Evolutionary conservation across 2,888 invertebrate genomes (phyloP).

Genomic region (Beris chalybata): DNA sequence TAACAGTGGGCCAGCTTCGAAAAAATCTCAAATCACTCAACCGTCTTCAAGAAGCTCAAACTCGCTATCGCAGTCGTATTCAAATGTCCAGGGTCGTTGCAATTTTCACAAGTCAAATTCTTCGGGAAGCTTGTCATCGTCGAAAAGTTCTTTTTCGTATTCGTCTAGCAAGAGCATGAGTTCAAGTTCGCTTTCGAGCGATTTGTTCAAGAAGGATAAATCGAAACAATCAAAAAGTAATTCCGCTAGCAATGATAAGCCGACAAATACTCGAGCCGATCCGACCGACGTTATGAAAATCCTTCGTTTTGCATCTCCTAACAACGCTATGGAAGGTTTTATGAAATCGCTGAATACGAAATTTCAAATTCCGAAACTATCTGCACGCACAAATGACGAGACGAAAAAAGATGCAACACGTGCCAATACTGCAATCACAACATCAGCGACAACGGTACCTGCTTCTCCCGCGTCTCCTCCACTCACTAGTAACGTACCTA

Average conservation of each 20-base stretch:
- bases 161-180: conserved; percentile 52
- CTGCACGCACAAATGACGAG: conserved; percentile 56
- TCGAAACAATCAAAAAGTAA: conserved; percentile 5
- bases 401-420: conserved; percentile 34
- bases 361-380: conserved; percentile 85
- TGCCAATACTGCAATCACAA: background rate
- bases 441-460: background rate
- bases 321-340: conserved; percentile 70
- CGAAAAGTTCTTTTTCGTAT: conserved; percentile 40
- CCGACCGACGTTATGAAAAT: conserved; percentile 59
- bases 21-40: conserved; percentile 57
- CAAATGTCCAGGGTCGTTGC: conserved; percentile 43
- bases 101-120: conserved; percentile 55
- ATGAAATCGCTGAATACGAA: conserved; percentile 79
- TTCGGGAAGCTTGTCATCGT: conserved; percentile 50
- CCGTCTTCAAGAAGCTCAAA: background rate
- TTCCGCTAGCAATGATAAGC: conserved; percentile 4
- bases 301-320: conserved; percentile 59
- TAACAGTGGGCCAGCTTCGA: conserved; percentile 83
- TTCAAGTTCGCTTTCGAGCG: conserved; percentile 51
- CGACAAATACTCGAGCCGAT: conserved; percentile 23
- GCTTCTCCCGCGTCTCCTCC: conserved; percentile 12
- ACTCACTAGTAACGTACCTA: conserved; percentile 6
- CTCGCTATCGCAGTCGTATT: conserved; percentile 7
- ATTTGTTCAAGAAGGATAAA: conserved; percentile 36